Evolutionary conservation across 2,113 vertebrate species (phyloP).

Genomic region (Toxotes chatareus): DNA sequence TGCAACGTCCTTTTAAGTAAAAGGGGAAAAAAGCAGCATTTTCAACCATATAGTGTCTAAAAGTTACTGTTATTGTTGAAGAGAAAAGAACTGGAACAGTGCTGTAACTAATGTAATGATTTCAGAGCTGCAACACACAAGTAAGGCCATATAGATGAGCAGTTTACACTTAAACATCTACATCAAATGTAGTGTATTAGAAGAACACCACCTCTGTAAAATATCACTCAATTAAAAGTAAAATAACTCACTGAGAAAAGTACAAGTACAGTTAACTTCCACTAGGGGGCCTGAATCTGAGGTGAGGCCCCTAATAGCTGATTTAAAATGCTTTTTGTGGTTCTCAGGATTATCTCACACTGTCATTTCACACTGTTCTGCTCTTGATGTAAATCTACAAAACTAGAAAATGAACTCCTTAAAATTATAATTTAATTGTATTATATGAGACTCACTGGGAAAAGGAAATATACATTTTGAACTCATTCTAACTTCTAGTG

Average conservation of each 20-base stretch:
- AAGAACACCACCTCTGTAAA: neutral
- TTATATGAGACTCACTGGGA: conserved; percentile 1
- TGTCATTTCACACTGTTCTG: conserved; percentile 3
- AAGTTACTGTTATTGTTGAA: neutral
- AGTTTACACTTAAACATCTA: too few species aligned
- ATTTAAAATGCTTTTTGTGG: conserved; percentile 40
- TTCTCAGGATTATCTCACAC: neutral
- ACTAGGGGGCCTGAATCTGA: conserved; percentile 41
- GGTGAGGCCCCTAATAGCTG: neutral
- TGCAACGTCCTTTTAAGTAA: neutral
- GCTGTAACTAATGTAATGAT: too few species aligned
- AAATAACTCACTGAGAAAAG: neutral
- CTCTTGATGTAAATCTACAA: neutral
- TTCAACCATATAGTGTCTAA: neutral
- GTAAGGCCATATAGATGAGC: too few species aligned
- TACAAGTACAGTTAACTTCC: conserved; percentile 11
- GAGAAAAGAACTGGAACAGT: too few species aligned
- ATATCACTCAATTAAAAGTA: neutral
- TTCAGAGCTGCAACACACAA: neutral
- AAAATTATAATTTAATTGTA: conserved; percentile 14
- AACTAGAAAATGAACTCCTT: neutral
- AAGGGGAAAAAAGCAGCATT: neutral
- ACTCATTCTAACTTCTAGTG: neutral
- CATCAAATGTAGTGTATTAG: too few species aligned
- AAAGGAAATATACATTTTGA: conserved; percentile 7